These are phyloP conservation scores for Marisa cornuarietis DNA, from an alignment of 1,140 invertebrate genomes.

Conservation along the genomic window DNA sequence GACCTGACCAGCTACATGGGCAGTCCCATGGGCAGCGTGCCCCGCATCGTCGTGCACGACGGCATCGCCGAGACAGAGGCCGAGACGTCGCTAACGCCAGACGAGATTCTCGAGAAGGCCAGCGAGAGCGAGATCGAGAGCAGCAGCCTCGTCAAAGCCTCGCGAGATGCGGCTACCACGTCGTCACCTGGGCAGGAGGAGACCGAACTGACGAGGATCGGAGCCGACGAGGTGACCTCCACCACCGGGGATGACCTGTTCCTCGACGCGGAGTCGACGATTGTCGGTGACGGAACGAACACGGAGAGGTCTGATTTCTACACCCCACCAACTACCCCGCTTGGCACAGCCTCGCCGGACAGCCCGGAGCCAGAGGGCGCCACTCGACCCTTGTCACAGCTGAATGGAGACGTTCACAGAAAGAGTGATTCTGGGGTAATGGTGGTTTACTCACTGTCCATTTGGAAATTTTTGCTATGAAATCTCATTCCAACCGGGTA, in stretches of 20 bases:
- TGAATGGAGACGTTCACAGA: not conserved
- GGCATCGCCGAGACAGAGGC: not conserved
- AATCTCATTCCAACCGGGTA: too few relatives aligned
- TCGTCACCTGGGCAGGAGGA: not conserved
- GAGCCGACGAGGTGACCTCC: not conserved
- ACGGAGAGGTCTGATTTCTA: conserved; percentile 22
- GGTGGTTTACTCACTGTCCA: too few relatives aligned
- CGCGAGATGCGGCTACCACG: not conserved
- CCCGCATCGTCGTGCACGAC: conserved; percentile 35
- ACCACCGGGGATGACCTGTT: not conserved
- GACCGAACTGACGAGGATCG: not conserved
- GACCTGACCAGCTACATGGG: conserved; percentile 30
- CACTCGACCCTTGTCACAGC: not conserved
- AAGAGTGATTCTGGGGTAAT: conserved; percentile 23
- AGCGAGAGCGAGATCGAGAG: not conserved
- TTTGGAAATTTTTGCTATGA: too few relatives aligned
- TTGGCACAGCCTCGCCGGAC: conserved; percentile 17
- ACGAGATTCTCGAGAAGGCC: not conserved
- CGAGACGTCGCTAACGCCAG: not conserved
- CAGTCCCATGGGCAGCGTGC: conserved; percentile 30
- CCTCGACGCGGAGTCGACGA: conserved; percentile 13
- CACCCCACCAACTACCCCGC: conserved; percentile 25
- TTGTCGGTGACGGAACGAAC: conserved; percentile 16
- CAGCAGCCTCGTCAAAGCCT: not conserved
- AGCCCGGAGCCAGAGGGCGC: conserved; percentile 11